Base-by-base conservation (phyloP, 2,888 invertebrate species). In the Gymnosoma rotundatum region DNA sequence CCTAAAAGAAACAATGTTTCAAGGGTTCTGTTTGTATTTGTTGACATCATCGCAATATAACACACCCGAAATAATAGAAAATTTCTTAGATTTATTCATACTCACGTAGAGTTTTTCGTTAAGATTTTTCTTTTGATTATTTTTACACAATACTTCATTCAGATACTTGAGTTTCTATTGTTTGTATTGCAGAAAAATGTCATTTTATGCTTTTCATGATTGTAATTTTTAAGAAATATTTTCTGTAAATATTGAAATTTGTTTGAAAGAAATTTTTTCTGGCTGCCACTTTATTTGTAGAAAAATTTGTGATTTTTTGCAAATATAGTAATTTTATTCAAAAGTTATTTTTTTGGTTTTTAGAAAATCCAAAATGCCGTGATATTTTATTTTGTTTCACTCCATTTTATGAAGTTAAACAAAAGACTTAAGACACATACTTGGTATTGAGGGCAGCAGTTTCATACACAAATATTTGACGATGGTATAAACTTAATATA, bases 1-100 rank as follows among this genome's bases (percentile, higher is more conserved):
- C 48, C 48, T n/a, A 42, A 42, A 10, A 42, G 12, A 42, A 48
- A 48, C 1, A n/a, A 48, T 48, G 48, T 16, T 48, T 48, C 16
- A 12, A 7, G 48, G n/a, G 32, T 54, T 64, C 25, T 56, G 5
- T 32, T 12, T 54, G 6, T 52, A n/a, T 14, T 18, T n/a, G 3
- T 50, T 18, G 1, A 10, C 42, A 42, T 16, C 12, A 48, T 1
- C 4, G 0, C 48, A 18, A 38, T n/a, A 12, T 7, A 20, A 4
- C 5, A 48, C 18, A 36, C 36, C 32, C 20, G 56, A 18, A 25
- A n/a, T 21, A 36, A 63, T 18, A 42, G 6, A 56, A 56, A 50
- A 16, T 42, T 78, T 42, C 42, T 32, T 42, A 12, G 1, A 50
- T 69, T 78, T 83, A 82, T 74, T 58, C 61, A 61, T 21, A 32